Evolutionary conservation across 2,797 vertebrate species (phyloP), one percentile per base, ranked within the genome.

Genomic region (Saxicola maurus): DNA sequence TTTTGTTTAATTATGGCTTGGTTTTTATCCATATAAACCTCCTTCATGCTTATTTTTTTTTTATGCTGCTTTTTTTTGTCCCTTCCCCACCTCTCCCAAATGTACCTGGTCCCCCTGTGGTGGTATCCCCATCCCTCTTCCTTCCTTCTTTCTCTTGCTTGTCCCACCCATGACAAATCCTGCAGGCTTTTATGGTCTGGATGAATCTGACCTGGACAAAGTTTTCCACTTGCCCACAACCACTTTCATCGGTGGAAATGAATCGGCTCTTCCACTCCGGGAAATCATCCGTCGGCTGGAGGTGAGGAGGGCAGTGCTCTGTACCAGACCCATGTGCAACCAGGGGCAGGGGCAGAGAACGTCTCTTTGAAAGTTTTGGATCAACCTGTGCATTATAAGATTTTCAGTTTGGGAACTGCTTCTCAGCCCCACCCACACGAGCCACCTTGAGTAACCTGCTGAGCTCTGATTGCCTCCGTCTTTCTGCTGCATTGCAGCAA

Each of bases 201-300:
- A 97, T 8, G 98, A 99, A 76, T 97, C 98, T 1, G 98, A 99
- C 93, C 94, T 99, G 30, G 98, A 99, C 97, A 98, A 98, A 82
- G 98, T 98, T 69, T 99, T 99, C 96, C 98, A 97, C 37, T 97
- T 99, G 78, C 99, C 99, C 79, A 99, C 97, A 35, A 99, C 98
- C 86, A 99, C 99, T 12, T 99, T 98, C 97, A 99, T 99, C 10
- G 99, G 99, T 4, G 98, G 99, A 46, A 98, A 94, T 5, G 98
- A 99, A 83, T 98, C 96, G 0, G 96, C 98, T 18, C 94, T 99
- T 87, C 97, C 98, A 0, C 98, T 99, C 59, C 97, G 98, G 55
- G 99, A 99, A 94, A 99, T 99, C 90, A 98, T 99, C 75, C 98
- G 95, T 5, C 98, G 98, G 24, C 97, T 99, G 16, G 98, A 99